phyloP scores from a whole-genome alignment of 2,888 invertebrate genomes.

The Drosophila colorata region DNA sequence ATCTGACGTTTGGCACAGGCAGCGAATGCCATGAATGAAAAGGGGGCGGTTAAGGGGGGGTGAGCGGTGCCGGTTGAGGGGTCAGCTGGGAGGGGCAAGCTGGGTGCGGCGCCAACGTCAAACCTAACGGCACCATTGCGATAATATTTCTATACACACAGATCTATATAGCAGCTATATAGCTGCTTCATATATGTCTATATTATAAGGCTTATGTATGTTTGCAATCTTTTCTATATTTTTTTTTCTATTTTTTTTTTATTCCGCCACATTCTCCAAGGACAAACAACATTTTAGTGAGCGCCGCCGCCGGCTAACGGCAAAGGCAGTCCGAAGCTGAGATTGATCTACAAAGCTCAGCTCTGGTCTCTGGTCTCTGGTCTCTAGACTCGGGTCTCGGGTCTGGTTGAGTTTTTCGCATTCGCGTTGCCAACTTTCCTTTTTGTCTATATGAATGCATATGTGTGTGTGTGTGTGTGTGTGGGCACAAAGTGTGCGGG shows the following conservation, averaged over 20 bases:
- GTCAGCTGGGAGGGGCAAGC: conserved; percentile 44
- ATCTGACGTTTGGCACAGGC: conserved; percentile 46
- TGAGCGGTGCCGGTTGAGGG: background rate
- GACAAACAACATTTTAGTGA: conserved; percentile 82
- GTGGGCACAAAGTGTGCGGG: conserved; percentile 66
- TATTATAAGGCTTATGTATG: conserved; percentile 31
- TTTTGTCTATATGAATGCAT: conserved; percentile 45
- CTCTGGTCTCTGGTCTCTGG: conserved; percentile 30
- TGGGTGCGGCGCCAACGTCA: conserved; percentile 77
- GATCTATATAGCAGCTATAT: conserved; percentile 15
- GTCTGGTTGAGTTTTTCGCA: conserved; percentile 63
- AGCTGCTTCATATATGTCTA: conserved; percentile 19
- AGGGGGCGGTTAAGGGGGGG: background rate
- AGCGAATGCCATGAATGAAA: conserved; percentile 27
- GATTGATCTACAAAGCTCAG: conserved; percentile 72
- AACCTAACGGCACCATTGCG: conserved; percentile 75
- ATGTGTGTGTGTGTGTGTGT: conserved; percentile 26
- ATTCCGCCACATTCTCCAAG: conserved; percentile 79
- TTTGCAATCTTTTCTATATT: conserved; percentile 36
- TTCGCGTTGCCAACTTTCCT: conserved; percentile 73
- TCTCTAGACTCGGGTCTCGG: conserved; percentile 20
- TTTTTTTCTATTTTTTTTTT: conserved; percentile 5
- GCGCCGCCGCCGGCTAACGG: conserved; percentile 67
- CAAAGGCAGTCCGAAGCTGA: conserved; percentile 65
- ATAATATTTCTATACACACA: conserved; percentile 17